Conservation (phyloP, 2,113 vertebrate species). For the Rhynchomys soricoides region DNA sequence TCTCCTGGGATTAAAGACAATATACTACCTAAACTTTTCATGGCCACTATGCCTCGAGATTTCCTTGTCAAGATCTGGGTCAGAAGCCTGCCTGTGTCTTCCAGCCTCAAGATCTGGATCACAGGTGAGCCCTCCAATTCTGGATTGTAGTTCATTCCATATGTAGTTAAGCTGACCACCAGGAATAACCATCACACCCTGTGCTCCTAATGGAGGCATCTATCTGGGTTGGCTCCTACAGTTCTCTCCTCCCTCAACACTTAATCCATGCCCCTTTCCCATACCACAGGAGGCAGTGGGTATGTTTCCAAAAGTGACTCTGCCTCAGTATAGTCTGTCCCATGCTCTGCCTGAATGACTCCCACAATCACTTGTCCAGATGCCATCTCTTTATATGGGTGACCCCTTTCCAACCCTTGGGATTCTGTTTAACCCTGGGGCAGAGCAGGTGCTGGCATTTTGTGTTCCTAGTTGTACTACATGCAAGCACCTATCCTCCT, state of each 20-base stretch:
- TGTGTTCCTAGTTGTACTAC: background rate
- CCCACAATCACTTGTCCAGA: rapidly evolving
- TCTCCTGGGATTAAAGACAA: too few relatives aligned
- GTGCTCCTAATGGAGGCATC: background rate
- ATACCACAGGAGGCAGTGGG: rapidly evolving
- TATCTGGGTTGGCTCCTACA: too few relatives aligned
- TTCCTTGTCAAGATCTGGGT: too few relatives aligned
- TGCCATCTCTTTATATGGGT: background rate
- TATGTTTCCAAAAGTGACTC: background rate
- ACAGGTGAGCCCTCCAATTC: too few relatives aligned
- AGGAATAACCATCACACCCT: too few relatives aligned
- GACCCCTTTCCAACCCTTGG: background rate
- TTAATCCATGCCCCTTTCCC: background rate
- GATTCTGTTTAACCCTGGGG: background rate
- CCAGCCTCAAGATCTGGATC: too few relatives aligned
- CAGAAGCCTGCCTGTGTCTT: too few relatives aligned
- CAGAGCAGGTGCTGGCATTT: background rate
- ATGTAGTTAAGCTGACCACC: too few relatives aligned
- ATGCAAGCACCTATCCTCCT: background rate
- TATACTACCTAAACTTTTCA: too few relatives aligned
- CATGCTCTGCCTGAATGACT: background rate
- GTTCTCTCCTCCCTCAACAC: rapidly evolving
- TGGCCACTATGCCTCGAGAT: too few relatives aligned
- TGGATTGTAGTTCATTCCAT: too few relatives aligned
- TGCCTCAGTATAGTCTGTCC: background rate